Base-by-base conservation (phyloP, 2,888 invertebrate genomes). In the Cetonia aurata region DNA sequence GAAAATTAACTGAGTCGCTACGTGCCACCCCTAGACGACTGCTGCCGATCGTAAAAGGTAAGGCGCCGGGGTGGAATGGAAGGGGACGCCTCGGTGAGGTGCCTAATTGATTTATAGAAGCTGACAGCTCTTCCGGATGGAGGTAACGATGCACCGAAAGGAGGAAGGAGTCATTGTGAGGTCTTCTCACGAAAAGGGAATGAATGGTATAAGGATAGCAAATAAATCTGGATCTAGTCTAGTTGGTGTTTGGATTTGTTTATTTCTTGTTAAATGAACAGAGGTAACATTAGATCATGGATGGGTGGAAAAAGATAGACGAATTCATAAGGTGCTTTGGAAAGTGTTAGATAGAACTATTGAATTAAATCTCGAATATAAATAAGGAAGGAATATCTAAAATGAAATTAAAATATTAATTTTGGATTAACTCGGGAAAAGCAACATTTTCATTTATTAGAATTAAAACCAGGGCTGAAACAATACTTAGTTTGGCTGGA, bases 31-130 rank as follows among this genome's bases (percentile, higher is more conserved):
- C 25, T 53, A 53, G 53, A n/a, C 25, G 6, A 19, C 25, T 9
- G 8, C n/a, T n/a, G 31, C 53, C 1, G 25, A 19, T 3, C 25
- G 12, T 19, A 31, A 31, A 25, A 31, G 53, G 19, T 9, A 53
- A 8, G 12, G n/a, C 17, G 53, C 25, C 2, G 10, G 31, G 19
- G n/a, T 3, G 25, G 25, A n/a, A 15, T 9, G 50, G 50, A 31
- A 31, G 25, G 25, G 4, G 1, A 31, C 10, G 1, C 8, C 12
- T 9, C 12, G 17, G 53, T 25, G 31, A 25, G 53, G 53, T 12
- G 31, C 17, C 19, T 53, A 53, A 53, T 53, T 53, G 53, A 53
- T 53, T 53, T 53, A 53, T 53, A 25, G 53, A 53, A 53, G 53
- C n/a, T n/a, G 53, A 31, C 53, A 31, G 25, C 25, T 31, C 9